Percentiles rank a stretch among this genome's conserved stretches.
phyloP scores from a whole-genome alignment of 2,797 vertebrate genomes.

The Sarcoramphus papa region DNA sequence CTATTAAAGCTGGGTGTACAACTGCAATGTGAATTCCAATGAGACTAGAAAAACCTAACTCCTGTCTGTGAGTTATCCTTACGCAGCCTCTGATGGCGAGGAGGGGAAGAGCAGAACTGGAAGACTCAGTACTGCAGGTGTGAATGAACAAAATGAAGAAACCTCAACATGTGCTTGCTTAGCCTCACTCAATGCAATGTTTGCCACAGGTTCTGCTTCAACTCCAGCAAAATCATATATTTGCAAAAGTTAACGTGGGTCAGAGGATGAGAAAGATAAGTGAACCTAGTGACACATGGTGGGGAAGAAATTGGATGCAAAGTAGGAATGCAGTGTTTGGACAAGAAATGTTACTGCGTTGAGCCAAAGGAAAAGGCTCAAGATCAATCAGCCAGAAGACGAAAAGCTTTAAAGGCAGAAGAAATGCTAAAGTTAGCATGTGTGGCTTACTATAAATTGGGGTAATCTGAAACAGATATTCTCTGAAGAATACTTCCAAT shows the following conservation, averaged over 20 bases:
- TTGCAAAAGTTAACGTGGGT: slow-evolving; percentile 26
- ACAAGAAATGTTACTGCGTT: slow-evolving; percentile 8
- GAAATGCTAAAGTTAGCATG: slow-evolving; percentile 75
- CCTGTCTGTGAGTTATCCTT: not conserved
- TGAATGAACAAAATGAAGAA: not conserved
- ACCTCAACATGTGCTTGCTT: not conserved
- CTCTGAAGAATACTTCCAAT: slow-evolving; percentile 71
- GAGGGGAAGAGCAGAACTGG: not conserved
- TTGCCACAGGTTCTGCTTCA: not conserved
- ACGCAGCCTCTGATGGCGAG: not conserved
- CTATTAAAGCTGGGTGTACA: not conserved
- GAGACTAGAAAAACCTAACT: not conserved
- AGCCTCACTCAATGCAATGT: not conserved
- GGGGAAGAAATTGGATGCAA: slow-evolving; percentile 47
- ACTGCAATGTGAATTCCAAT: not conserved
- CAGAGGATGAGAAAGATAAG: slow-evolving; percentile 45
- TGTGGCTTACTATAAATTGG: slow-evolving; percentile 71
- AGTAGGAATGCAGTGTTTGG: slow-evolving; percentile 40
- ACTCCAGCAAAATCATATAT: not conserved
- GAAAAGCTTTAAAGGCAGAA: slow-evolving; percentile 66
- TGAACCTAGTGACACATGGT: slow-evolving; percentile 37
- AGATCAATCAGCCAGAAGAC: slow-evolving; percentile 70
- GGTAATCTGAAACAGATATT: slow-evolving; percentile 78
- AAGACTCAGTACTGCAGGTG: not conserved
- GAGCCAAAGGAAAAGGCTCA: slow-evolving; percentile 71